phyloP scores from a whole-genome alignment of 2,888 invertebrate genomes.

The Troides oblongomaculatus region DNA sequence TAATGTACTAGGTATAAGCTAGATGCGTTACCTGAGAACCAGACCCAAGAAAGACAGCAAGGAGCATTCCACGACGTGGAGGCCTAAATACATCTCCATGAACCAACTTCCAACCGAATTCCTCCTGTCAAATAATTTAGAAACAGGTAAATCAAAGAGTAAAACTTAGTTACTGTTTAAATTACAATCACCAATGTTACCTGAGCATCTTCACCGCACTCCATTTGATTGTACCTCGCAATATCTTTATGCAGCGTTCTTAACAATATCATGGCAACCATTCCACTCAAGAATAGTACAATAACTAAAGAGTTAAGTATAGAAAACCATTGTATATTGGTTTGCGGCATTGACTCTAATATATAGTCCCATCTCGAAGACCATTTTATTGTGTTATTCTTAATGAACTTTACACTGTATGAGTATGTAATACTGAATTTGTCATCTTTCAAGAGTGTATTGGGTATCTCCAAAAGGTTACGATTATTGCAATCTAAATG shows the following conservation, averaged over 20 bases:
- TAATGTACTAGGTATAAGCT: too few species aligned
- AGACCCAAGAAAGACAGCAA: conserved; percentile 97
- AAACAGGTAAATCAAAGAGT: background rate
- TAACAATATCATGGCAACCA: conserved; percentile 99
- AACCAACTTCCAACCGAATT: conserved; percentile 98
- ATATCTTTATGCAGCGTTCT: conserved; percentile 99
- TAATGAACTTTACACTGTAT: conserved; percentile 90
- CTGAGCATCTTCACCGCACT: conserved; percentile 93
- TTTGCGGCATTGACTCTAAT: conserved; percentile 97
- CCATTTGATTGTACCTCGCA: conserved; percentile 98
- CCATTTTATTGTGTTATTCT: conserved; percentile 95
- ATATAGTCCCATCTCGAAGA: conserved; percentile 99
- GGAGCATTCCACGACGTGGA: conserved; percentile 96
- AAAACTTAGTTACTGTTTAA: background rate
- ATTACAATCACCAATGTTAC: conserved; percentile 77
- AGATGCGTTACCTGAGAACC: conserved; percentile 89
- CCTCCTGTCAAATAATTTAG: conserved; percentile 83
- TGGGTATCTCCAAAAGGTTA: conserved; percentile 86
- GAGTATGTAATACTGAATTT: conserved; percentile 88
- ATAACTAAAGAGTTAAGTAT: conserved; percentile 98
- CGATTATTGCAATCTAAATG: conserved; percentile 74
- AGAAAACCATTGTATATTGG: conserved; percentile 99
- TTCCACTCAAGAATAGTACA: conserved; percentile 97
- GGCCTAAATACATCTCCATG: conserved; percentile 99
- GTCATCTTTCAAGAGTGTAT: conserved; percentile 70